These are phyloP conservation scores for Tanytarsus gracilentus DNA, from an alignment of 2,888 invertebrate species.

Conservation along the genomic window DNA sequence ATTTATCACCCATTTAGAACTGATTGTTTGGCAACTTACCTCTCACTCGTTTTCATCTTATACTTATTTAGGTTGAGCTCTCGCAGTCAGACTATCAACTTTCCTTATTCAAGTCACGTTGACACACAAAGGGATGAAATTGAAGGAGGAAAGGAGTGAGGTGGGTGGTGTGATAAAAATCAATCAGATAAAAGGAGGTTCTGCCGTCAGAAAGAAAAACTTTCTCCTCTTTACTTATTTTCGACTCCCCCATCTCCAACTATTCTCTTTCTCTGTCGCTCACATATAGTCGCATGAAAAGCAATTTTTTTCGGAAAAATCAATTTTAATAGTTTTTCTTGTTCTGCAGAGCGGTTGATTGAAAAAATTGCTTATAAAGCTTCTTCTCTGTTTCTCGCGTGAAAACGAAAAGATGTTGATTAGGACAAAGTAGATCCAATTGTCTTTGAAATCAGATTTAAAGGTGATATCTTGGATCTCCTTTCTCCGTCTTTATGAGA, in stretches of 20 bases:
- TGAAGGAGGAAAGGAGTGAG: neutral
- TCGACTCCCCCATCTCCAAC: too few relatives aligned
- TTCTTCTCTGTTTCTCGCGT: neutral
- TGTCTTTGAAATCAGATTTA: too few relatives aligned
- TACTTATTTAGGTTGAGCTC: neutral
- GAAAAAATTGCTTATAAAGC: slow-evolving; percentile 27
- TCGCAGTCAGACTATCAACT: slow-evolving; percentile 1
- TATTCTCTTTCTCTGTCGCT: neutral
- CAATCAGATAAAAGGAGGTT: slow-evolving; percentile 29
- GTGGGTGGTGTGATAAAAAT: slow-evolving; percentile 11
- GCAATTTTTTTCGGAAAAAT: slow-evolving; percentile 18
- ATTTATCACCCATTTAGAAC: slow-evolving; percentile 28
- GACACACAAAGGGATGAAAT: slow-evolving; percentile 3
- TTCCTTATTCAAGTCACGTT: slow-evolving; percentile 26
- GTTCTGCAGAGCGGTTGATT: slow-evolving; percentile 12
- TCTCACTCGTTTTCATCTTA: neutral
- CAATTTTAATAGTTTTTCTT: slow-evolving; percentile 28
- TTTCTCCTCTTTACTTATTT: too few relatives aligned
- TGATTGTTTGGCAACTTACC: slow-evolving; percentile 27
- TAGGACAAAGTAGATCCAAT: too few relatives aligned
- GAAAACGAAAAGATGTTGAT: neutral
- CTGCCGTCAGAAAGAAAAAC: neutral
- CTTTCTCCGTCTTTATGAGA: too few relatives aligned
- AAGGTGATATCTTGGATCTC: too few relatives aligned
- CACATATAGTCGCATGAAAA: slow-evolving; percentile 3